Percentiles rank a stretch among this genome's conserved stretches.
phyloP scores from a whole-genome alignment of 1,140 invertebrate species.

The Megalonaias nervosa region DNA sequence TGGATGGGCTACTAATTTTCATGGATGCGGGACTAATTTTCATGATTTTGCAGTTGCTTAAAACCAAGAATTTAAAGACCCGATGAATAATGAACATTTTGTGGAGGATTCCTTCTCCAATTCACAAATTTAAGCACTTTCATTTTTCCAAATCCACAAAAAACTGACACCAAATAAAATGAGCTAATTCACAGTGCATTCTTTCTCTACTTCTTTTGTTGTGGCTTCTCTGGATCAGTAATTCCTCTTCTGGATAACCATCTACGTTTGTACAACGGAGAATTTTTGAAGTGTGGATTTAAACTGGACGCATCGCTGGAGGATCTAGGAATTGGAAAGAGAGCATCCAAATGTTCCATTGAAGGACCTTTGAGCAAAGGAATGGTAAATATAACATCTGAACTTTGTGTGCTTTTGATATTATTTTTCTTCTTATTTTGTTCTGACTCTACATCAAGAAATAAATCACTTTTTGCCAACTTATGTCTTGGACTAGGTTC shows the following conservation, averaged over 20 bases:
- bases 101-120: no score
- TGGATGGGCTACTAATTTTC: no score
- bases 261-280: conserved; percentile 17
- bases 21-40: no score
- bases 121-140: no score
- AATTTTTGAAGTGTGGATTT: not conserved
- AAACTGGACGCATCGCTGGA: conserved; percentile 24
- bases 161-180: no score
- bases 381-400: conserved; percentile 10
- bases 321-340: not conserved
- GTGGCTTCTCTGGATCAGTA: no score
- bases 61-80: no score
- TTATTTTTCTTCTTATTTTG: not conserved
- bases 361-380: conserved; percentile 23
- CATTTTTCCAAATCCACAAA: no score
- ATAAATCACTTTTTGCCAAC: conserved; percentile 18
- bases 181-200: no score
- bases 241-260: conserved; percentile 10
- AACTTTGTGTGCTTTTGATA: conserved; percentile 16
- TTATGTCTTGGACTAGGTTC: conserved; percentile 2
- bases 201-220: no score
- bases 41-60: no score
- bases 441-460: not conserved
- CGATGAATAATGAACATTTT: no score
- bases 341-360: conserved; percentile 21